Evolutionary conservation across 1,140 invertebrate species (phyloP), one percentile per base, ranked within the genome.

Genomic region (Drosophila insularis): DNA sequence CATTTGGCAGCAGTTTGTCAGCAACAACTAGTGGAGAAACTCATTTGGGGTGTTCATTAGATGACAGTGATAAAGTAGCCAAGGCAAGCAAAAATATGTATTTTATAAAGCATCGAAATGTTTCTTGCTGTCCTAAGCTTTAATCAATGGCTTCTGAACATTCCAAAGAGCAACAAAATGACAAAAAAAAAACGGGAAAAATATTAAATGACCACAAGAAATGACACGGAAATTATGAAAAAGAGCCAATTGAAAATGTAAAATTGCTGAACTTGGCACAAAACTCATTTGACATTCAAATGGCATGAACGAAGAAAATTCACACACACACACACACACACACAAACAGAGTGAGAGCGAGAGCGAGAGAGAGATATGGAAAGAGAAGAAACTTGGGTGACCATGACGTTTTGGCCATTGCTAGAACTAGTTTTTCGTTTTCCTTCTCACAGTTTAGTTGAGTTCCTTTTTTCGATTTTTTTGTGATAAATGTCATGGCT

Each of bases 251-350:
- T 80, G 78, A 80, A 80, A 80, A 76, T 80, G 68, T 68, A 80
- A 80, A 80, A 80, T 80, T 80, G 78, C 78, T 76, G 73, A 80
- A 80, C 78, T 80, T 76, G 78, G 78, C 78, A 80, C 78, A 80
- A 80, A 80, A 80, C 78, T 80, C 78, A 80, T 80, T 80, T 80
- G 78, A 74, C 43, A 50, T 50, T 50, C 43, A 50, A 50, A 50
- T 50, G 43, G 43, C 43, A 50, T 19, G 43, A 50, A 50, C 19
- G 43, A 4, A 46, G 27, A 27, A 27, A 46, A 19, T 10, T 2
- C 14, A 7, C 14, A 19, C 17, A 10, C 4, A 27, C 27, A 27
- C 27, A 27, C 27, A 27, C 27, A 27, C 4, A 27, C 0, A 27
- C 27, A 27, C 27, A 27, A 0, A 27, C 0, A 6, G 23, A 23